Percentiles rank a stretch among this genome's conserved stretches.
phyloP scores from a whole-genome alignment of 2,113 vertebrate genomes.

The Dipodomys ordii region DNA sequence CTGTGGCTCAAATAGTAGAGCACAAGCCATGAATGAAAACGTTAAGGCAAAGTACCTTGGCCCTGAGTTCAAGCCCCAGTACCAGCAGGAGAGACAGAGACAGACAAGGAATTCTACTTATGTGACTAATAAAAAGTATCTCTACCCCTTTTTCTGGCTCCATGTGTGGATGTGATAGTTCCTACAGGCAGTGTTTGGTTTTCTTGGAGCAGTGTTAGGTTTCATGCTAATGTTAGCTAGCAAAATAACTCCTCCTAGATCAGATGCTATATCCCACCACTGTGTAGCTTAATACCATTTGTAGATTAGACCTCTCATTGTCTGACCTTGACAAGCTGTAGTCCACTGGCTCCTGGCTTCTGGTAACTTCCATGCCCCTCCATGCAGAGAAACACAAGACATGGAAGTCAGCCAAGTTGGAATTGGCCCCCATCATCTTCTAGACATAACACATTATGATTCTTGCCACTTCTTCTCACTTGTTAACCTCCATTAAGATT shows the following conservation, averaged over 20 bases:
- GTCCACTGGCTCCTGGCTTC: background rate
- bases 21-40: too few relatives aligned
- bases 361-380: background rate
- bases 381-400: background rate
- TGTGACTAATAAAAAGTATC: too few relatives aligned
- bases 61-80: too few relatives aligned
- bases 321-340: background rate
- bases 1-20: too few relatives aligned
- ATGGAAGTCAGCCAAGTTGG: background rate
- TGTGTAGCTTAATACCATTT: background rate
- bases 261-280: too few relatives aligned
- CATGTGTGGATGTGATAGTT: background rate
- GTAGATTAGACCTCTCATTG: background rate
- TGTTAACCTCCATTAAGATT: background rate
- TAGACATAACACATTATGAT: too few relatives aligned
- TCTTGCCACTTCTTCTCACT: too few relatives aligned
- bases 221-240: background rate
- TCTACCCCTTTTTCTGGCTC: background rate
- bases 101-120: too few relatives aligned
- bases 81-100: too few relatives aligned
- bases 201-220: background rate
- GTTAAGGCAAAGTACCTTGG: too few relatives aligned
- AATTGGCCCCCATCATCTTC: background rate
- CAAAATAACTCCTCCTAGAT: background rate
- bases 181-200: background rate